phyloP scores from a whole-genome alignment of 2,888 invertebrate species.

The Hypolimnas misippus region DNA sequence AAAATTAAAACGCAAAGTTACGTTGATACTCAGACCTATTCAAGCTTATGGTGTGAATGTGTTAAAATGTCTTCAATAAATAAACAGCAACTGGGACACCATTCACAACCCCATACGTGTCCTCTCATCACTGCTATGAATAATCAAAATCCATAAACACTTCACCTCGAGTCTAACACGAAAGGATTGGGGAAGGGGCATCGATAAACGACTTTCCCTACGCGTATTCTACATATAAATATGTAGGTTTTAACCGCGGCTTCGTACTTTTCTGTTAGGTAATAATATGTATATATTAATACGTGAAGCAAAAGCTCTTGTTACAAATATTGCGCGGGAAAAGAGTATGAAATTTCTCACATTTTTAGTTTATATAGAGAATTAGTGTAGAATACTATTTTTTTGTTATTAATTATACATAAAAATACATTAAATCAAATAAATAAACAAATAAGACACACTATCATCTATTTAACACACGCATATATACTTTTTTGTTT shows the following conservation, averaged over 20 bases:
- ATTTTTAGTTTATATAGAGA: too few relatives aligned
- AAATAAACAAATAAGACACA: background rate
- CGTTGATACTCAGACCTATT: background rate
- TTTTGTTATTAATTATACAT: background rate
- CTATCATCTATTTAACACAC: background rate
- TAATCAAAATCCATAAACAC: constrained; percentile 68
- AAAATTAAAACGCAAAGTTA: too few relatives aligned
- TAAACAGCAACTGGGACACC: constrained; percentile 29
- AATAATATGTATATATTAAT: too few relatives aligned
- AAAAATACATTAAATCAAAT: background rate
- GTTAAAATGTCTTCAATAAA: constrained; percentile 38
- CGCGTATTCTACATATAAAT: constrained; percentile 3
- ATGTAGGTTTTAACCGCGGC: background rate
- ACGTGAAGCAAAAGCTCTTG: too few relatives aligned
- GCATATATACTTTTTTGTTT: too few relatives aligned
- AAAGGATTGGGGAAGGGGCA: constrained; percentile 17
- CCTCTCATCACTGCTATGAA: constrained; percentile 53
- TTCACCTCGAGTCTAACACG: constrained; percentile 44
- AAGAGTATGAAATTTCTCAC: too few relatives aligned
- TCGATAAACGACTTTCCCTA: constrained; percentile 22
- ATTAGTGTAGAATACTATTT: too few relatives aligned
- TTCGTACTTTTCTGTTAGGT: background rate
- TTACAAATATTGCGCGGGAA: too few relatives aligned
- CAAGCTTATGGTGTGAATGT: constrained; percentile 22
- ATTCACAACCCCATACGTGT: constrained; percentile 30